These are phyloP conservation scores for Crotalus helleri DNA, from an alignment of 2,113 vertebrate genomes.

Conservation along the genomic window DNA sequence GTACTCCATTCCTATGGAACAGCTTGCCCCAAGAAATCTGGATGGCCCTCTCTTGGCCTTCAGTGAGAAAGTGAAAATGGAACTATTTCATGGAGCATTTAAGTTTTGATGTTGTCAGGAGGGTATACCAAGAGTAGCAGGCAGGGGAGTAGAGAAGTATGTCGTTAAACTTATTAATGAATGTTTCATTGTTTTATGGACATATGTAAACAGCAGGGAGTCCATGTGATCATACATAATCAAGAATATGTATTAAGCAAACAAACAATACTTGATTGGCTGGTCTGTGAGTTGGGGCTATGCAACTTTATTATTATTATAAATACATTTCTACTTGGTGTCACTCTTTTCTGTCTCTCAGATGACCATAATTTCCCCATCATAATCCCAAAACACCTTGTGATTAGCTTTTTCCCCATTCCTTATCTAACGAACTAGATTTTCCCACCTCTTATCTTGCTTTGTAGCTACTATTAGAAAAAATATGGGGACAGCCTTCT, in stretches of 20 bases:
- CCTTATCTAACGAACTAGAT: not conserved
- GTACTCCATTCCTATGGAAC: not conserved
- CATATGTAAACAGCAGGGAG: not conserved
- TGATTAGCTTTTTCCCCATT: not conserved
- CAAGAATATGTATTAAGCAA: not conserved
- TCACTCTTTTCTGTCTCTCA: not conserved
- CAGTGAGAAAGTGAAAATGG: not conserved
- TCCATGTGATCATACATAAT: not conserved
- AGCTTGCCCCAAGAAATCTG: not conserved
- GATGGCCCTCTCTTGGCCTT: not conserved
- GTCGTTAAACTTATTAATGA: not conserved
- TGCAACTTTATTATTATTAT: not conserved
- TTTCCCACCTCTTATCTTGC: not conserved
- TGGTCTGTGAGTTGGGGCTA: not conserved
- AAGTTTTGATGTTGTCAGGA: not conserved
- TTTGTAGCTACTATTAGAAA: not conserved
- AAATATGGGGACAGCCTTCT: not conserved
- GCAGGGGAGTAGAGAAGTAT: not conserved
- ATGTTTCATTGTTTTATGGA: not conserved
- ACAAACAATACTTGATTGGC: not conserved
- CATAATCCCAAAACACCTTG: not conserved
- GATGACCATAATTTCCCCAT: not conserved
- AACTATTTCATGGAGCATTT: not conserved
- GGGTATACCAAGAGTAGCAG: not conserved
- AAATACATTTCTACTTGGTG: not conserved